Evolutionary conservation across 2,888 invertebrate genomes (phyloP).

Genomic region (Lutraria lutraria): DNA sequence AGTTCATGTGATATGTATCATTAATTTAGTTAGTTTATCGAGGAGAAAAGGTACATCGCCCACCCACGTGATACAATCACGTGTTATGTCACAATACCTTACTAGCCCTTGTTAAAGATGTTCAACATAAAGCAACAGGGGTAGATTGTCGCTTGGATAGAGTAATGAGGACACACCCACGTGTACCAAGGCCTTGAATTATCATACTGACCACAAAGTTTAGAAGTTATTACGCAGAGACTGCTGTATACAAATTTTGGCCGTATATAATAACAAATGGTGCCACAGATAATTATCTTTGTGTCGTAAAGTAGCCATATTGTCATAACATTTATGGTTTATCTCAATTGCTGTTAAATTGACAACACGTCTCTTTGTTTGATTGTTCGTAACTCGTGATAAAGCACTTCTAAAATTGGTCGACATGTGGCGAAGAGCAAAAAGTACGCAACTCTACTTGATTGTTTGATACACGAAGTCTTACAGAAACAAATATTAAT

Average conservation of each 20-base stretch:
- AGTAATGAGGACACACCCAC: not conserved
- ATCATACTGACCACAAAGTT: not conserved
- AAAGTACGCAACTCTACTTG: not conserved
- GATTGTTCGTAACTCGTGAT: not conserved
- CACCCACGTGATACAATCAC: not conserved
- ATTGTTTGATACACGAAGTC: not conserved
- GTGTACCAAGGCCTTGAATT: not conserved
- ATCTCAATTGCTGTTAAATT: constrained; percentile 26
- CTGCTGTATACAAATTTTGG: not conserved
- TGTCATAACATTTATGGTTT: constrained; percentile 8
- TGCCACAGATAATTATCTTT: constrained; percentile 25
- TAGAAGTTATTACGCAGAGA: not conserved
- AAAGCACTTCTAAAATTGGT: not conserved
- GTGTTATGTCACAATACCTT: constrained; percentile 12
- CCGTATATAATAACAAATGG: constrained; percentile 15
- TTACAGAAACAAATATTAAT: not conserved
- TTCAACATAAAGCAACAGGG: not conserved
- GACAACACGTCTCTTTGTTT: constrained; percentile 23
- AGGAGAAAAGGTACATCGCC: not conserved
- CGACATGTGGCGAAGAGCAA: not conserved
- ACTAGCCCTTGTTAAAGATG: not conserved
- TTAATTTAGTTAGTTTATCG: not conserved
- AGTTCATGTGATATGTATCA: not conserved
- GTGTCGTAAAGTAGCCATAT: constrained; percentile 25
- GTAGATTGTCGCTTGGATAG: not conserved